Percentiles rank a stretch among this genome's conserved stretches.
Evolutionary conservation across 1,140 invertebrate genomes (phyloP).

Genomic region (Lepidurus couesii): DNA sequence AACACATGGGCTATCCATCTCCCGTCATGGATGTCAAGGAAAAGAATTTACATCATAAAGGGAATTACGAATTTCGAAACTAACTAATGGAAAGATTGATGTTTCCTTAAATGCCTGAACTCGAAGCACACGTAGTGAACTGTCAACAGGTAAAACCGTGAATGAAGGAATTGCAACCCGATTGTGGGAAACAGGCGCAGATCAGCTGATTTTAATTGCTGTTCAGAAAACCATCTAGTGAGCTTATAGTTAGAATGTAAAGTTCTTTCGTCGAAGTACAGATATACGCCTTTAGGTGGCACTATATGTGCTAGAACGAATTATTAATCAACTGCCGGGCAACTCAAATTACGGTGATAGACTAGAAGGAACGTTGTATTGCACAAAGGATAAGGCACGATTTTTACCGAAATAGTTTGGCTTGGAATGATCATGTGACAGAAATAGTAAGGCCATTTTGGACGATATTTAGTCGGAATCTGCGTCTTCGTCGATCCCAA

Average conservation of each 20-base stretch:
- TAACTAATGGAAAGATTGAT: not conserved
- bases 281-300: no score
- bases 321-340: no score
- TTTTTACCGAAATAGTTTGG: not conserved
- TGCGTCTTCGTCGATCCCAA: conserved; percentile 28
- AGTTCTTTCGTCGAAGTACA: no score
- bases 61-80: no score
- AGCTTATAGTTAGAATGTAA: not conserved
- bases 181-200: not conserved
- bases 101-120: not conserved
- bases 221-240: not conserved
- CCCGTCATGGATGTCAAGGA: not conserved
- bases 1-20: not conserved
- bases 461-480: conserved; percentile 29
- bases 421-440: conserved; percentile 5
- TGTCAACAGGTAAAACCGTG: conserved; percentile 21
- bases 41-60: no score
- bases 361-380: not conserved
- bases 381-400: conserved; percentile 10
- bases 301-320: no score
- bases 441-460: not conserved
- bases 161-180: not conserved
- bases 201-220: not conserved
- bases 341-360: not conserved
- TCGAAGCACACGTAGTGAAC: not conserved